Base-by-base conservation (phyloP, 2,888 invertebrate genomes). In the Podotricha telesiphe region DNA sequence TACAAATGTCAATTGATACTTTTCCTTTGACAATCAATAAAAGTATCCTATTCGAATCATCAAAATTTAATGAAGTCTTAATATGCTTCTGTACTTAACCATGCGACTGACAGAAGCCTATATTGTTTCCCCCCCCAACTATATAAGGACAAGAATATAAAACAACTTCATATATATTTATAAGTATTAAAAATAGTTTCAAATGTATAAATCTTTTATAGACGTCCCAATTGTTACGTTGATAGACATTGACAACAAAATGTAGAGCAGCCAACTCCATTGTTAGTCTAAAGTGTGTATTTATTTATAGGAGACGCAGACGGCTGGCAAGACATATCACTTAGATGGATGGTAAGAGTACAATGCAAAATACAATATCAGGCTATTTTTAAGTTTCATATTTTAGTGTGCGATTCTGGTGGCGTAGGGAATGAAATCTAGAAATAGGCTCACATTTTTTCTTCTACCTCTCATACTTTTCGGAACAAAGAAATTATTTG, bases 281-380 rank as follows among this genome's bases (percentile, higher is more conserved):
- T 62, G 48, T 62, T 20, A 62, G 37, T 50, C 48, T 45, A 53
- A 37, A 53, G 50, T 48, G 58, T 53, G 20, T 59, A 51, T 61
- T 61, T 67, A 67, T 67, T 67, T 67, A 45, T 67, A 61, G 61
- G 45, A 45, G 37, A 34, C 20, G 22, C 50, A 62, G 67, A 67
- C 67, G 51, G 42, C 45, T 59, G 19, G 48, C 50, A 53, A 67
- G 62, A 62, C 48, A 37, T 62, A 62, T 62, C 67, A 67, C 61
- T 62, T 47, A 53, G 61, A 67, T 67, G 34, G 61, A 67, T 67
- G 51, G 37, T 45, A 7, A 45, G n/a, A 53, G 45, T 45, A 61
- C 53, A 42, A 67, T 67, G 47, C 45, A 61, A 62, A 62, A 19
- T 61, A 22, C 51, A 20, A 50, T 59, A 42, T 59, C 40, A 42